Evolutionary conservation across 2,797 vertebrate genomes (phyloP).

Genomic region (Epinephelus awoara): DNA sequence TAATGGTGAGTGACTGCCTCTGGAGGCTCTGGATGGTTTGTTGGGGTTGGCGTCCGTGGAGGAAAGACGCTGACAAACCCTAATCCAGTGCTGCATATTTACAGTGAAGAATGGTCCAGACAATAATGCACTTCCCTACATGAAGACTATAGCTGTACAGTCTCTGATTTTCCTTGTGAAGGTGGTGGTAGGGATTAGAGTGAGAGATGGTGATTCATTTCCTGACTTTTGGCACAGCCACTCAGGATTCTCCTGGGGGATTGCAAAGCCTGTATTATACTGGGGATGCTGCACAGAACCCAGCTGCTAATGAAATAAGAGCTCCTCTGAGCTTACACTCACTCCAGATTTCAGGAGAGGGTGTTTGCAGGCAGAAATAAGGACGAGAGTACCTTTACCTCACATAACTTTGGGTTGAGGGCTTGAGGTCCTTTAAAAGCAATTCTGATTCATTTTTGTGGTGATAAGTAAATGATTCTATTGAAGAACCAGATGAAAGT

Average conservation of each 20-base stretch:
- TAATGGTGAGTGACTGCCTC: constrained; percentile 80
- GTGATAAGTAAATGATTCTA: background rate
- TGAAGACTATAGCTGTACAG: constrained; percentile 30
- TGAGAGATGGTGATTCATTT: constrained; percentile 68
- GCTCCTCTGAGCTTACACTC: constrained; percentile 54
- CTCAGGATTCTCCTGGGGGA: constrained; percentile 55
- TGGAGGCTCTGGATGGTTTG: constrained; percentile 54
- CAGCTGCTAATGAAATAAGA: constrained; percentile 78
- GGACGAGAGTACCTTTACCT: constrained; percentile 13
- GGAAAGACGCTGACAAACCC: constrained; percentile 42
- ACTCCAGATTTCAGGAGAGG: constrained; percentile 38
- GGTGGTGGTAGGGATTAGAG: constrained; percentile 64
- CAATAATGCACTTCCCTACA: constrained; percentile 30
- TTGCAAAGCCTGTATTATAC: constrained; percentile 70
- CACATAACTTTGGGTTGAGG: constrained; percentile 7
- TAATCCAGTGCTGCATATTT: constrained; percentile 50
- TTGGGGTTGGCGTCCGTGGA: constrained; percentile 40
- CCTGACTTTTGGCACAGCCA: constrained; percentile 73
- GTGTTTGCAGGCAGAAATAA: constrained; percentile 42
- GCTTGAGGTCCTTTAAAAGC: constrained; percentile 20
- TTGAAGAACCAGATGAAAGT: background rate
- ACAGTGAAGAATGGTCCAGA: constrained; percentile 37
- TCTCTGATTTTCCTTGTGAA: constrained; percentile 45
- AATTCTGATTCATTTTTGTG: background rate
- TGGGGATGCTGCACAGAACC: constrained; percentile 54